phyloP scores from a whole-genome alignment of 2,113 vertebrate species.

The Leptobrachium ailaonicum region DNA sequence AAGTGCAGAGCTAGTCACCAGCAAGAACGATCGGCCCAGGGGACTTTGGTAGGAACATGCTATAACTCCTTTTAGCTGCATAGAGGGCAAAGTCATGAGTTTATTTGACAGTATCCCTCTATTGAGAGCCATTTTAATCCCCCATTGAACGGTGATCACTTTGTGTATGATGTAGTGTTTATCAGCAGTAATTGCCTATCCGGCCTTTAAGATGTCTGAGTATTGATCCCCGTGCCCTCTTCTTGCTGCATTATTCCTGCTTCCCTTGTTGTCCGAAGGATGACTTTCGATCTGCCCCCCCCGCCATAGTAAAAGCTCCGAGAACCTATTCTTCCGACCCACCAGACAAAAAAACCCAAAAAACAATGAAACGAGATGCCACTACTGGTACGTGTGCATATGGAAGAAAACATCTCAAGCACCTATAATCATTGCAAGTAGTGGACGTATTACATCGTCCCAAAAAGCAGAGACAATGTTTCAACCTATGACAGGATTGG shows the following conservation, averaged over 20 bases:
- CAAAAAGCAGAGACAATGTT: no score
- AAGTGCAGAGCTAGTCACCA: neutral
- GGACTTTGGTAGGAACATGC: neutral
- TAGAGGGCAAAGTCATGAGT: slow-evolving; percentile 28
- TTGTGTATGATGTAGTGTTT: slow-evolving; percentile 48
- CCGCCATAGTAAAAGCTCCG: neutral
- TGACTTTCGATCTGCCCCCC: neutral
- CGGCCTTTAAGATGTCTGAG: slow-evolving; percentile 31
- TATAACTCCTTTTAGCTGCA: slow-evolving; percentile 29
- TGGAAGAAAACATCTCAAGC: no score
- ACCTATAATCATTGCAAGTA: no score
- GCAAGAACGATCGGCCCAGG: slow-evolving; percentile 13
- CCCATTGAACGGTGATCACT: slow-evolving; percentile 33
- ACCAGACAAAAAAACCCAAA: no score
- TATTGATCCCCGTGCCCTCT: slow-evolving; percentile 37
- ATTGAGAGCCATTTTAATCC: slow-evolving; percentile 38
- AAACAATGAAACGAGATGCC: no score
- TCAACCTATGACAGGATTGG: no score
- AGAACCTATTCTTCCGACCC: no score
- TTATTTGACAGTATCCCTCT: slow-evolving; percentile 40
- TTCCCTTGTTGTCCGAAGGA: slow-evolving; percentile 12
- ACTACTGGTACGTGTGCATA: no score
- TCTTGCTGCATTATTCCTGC: slow-evolving; percentile 17
- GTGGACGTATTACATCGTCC: no score
- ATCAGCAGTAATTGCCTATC: slow-evolving; percentile 38